These are phyloP conservation scores for Neodontobutis hainanensis DNA, from an alignment of 2,113 vertebrate species.

Conservation along the genomic window DNA sequence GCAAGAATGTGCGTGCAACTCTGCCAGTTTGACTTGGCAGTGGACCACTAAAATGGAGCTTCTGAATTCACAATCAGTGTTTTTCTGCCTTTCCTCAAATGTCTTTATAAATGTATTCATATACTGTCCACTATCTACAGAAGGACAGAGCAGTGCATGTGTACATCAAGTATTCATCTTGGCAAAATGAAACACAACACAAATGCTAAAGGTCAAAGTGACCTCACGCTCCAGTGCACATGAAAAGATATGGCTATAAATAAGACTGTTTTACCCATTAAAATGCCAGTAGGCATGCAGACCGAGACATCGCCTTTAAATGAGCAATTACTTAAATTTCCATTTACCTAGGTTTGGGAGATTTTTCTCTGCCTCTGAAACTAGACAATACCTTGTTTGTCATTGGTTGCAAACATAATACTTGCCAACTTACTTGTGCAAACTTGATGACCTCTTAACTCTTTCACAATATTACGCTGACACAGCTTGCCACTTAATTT, in stretches of 20 bases:
- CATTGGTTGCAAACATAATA: background rate
- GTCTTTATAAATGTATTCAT: constrained; percentile 5
- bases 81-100: constrained; percentile 6
- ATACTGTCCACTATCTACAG: constrained; percentile 10
- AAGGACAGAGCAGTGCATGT: background rate
- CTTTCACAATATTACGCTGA: too few species aligned
- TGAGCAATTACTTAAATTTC: background rate
- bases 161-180: constrained; percentile 25
- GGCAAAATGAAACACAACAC: constrained; percentile 15
- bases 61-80: constrained; percentile 14
- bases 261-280: constrained; percentile 57
- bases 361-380: background rate
- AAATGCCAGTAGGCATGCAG: constrained; percentile 30
- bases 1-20: constrained; percentile 61
- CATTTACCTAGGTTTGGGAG: background rate
- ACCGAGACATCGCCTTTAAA: background rate
- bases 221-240: constrained; percentile 26
- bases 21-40: constrained; percentile 68
- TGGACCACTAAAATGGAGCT: constrained; percentile 30
- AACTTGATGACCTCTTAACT: constrained; percentile 22
- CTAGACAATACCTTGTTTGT: constrained; percentile 10
- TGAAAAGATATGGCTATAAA: constrained; percentile 67
- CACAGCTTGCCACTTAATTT: too few species aligned
- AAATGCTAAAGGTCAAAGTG: constrained; percentile 55
- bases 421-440: constrained; percentile 24